phyloP scores from a whole-genome alignment of 2,888 invertebrate species.

The Diloba caeruleocephala region DNA sequence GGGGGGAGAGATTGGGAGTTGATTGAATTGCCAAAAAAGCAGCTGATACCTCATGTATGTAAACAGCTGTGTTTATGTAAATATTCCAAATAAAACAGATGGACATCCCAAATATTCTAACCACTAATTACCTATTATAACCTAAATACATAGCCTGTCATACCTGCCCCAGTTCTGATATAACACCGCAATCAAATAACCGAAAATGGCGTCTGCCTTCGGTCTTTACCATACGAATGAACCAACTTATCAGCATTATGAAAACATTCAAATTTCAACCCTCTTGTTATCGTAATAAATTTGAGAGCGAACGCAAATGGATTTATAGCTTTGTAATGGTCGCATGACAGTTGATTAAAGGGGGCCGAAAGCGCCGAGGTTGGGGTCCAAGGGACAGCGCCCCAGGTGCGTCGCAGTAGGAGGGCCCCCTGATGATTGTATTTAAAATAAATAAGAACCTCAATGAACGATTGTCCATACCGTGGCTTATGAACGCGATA shows the following conservation, averaged over 20 bases:
- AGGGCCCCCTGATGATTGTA: conserved; percentile 88
- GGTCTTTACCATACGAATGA: conserved; percentile 59
- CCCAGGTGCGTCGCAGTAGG: conserved; percentile 81
- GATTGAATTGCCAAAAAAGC: too few relatives aligned
- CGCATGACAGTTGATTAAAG: conserved; percentile 88
- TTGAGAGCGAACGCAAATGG: conserved; percentile 19
- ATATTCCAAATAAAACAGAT: conserved; percentile 18
- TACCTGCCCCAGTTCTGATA: conserved; percentile 78
- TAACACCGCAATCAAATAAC: conserved; percentile 79
- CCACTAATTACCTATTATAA: conserved; percentile 53
- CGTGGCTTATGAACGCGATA: conserved; percentile 74
- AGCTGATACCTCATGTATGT: too few relatives aligned
- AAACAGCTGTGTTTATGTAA: neutral
- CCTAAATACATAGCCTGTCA: conserved; percentile 70
- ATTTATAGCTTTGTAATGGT: conserved; percentile 78
- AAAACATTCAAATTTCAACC: conserved; percentile 46
- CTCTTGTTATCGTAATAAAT: conserved; percentile 20
- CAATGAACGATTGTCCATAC: conserved; percentile 88
- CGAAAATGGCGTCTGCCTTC: conserved; percentile 75
- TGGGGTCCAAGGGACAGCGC: conserved; percentile 87
- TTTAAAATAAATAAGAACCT: conserved; percentile 89
- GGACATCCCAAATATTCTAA: conserved; percentile 29
- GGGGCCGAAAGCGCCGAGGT: conserved; percentile 86
- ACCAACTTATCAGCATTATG: conserved; percentile 42
- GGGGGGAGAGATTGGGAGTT: too few relatives aligned